These are phyloP conservation scores for Apamea monoglypha DNA, from an alignment of 2,888 invertebrate species.

Conservation along the genomic window DNA sequence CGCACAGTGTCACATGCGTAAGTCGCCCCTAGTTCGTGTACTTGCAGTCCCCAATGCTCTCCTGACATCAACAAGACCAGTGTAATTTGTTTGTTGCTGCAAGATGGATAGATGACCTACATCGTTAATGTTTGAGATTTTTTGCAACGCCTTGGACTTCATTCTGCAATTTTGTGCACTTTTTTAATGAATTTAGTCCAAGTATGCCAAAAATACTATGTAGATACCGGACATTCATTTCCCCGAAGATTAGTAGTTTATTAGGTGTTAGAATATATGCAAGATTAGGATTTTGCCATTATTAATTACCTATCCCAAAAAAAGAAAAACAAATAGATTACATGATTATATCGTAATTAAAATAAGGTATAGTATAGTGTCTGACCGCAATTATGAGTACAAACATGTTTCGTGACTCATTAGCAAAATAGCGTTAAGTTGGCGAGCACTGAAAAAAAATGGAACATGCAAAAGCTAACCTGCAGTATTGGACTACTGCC, in stretches of 20 bases:
- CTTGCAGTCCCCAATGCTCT: neutral
- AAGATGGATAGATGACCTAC: neutral
- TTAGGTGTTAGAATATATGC: neutral
- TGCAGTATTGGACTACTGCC: conserved; percentile 72
- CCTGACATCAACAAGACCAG: neutral
- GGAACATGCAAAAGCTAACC: conserved; percentile 67
- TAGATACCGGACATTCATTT: neutral
- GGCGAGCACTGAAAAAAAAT: conserved; percentile 63
- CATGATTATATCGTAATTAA: conserved; percentile 9
- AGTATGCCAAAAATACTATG: neutral
- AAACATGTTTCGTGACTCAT: conserved; percentile 57
- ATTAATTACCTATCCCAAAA: neutral
- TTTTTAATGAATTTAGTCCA: neutral
- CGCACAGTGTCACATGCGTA: neutral
- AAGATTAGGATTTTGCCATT: neutral
- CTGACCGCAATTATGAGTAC: conserved; percentile 41
- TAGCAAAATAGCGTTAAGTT: conserved; percentile 65
- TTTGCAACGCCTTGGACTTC: neutral
- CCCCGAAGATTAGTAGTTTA: neutral
- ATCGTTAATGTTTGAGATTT: neutral
- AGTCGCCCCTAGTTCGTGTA: neutral
- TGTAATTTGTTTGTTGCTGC: neutral
- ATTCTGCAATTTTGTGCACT: neutral
- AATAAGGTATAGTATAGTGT: conserved; percentile 29
- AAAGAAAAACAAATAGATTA: neutral